A percentile compares a stretch with the other conserved stretches of the same genome.
These are phyloP conservation scores for Sarcoramphus papa DNA, from an alignment of 2,797 vertebrate genomes.

Conservation along the genomic window DNA sequence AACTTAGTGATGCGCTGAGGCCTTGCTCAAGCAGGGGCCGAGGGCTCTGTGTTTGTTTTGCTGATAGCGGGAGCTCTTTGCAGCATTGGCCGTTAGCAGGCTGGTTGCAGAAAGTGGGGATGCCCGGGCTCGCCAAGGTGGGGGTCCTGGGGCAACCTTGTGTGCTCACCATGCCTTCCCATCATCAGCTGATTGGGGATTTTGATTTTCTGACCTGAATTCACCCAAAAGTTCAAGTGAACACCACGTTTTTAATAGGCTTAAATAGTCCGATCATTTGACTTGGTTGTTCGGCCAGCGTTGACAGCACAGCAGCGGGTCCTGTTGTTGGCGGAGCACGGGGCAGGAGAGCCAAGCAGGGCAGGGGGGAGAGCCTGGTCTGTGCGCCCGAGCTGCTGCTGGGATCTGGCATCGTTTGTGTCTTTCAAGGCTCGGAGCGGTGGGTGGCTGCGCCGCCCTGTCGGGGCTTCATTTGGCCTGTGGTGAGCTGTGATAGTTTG, in stretches of 20 bases:
- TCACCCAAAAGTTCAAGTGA: not conserved
- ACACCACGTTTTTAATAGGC: not conserved
- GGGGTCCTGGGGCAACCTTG: not conserved
- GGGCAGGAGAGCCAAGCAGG: not conserved
- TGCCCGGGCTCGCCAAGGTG: accelerated
- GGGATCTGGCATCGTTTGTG: accelerated
- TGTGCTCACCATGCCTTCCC: not conserved
- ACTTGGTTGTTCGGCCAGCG: accelerated
- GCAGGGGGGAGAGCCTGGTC: not conserved
- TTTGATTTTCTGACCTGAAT: not conserved
- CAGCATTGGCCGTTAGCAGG: accelerated
- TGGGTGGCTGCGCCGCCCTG: accelerated
- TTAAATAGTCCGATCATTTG: accelerated
- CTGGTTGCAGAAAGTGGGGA: not conserved
- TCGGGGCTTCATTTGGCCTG: not conserved
- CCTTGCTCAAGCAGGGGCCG: not conserved
- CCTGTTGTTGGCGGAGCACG: not conserved
- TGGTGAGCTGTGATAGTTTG: not conserved
- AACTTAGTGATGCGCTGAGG: not conserved
- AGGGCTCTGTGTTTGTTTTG: not conserved
- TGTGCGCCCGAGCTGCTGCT: not conserved
- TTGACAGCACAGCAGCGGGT: accelerated
- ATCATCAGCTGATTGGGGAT: not conserved
- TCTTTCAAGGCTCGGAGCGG: not conserved
- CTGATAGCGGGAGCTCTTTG: not conserved